Conservation (phyloP, 2,113 vertebrate species). For the Thamnophis sirtalis region DNA sequence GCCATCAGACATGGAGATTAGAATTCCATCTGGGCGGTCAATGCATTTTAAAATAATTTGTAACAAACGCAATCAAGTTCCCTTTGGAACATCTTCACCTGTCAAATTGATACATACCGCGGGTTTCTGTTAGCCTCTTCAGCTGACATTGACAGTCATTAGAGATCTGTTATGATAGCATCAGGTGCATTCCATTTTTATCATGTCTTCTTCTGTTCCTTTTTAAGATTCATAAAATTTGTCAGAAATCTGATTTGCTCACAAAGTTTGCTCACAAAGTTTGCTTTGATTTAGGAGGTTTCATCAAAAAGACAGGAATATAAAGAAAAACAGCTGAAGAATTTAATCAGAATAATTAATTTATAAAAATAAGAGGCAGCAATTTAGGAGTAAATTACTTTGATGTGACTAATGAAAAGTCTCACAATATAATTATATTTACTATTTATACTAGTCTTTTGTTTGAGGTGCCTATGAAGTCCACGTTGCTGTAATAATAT, state of each 20-base stretch:
- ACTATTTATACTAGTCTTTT: slow-evolving; percentile 48
- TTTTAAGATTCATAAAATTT: slow-evolving; percentile 21
- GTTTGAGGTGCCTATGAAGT: slow-evolving; percentile 67
- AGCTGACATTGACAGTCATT: not conserved
- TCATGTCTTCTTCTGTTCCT: slow-evolving; percentile 15
- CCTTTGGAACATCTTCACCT: slow-evolving; percentile 29
- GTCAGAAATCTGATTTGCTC: slow-evolving; percentile 45
- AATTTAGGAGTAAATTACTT: slow-evolving; percentile 37
- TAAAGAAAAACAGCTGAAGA: slow-evolving; percentile 30
- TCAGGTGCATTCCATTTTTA: slow-evolving; percentile 7
- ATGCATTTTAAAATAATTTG: not conserved
- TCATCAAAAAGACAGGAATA: slow-evolving; percentile 42
- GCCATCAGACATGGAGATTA: not conserved
- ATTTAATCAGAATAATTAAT: slow-evolving; percentile 18
- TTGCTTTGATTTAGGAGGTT: slow-evolving; percentile 50
- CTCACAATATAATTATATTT: slow-evolving; percentile 50
- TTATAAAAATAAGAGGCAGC: slow-evolving; percentile 8
- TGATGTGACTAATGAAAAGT: slow-evolving; percentile 50
- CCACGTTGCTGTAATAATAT: slow-evolving; percentile 66
- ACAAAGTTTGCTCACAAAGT: slow-evolving; percentile 22
- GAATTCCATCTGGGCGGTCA: slow-evolving; percentile 3
- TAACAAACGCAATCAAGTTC: not conserved
- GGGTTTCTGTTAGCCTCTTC: not conserved
- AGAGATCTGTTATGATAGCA: slow-evolving; percentile 4
- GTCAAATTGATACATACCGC: not conserved